Base-by-base conservation (phyloP, 2,113 vertebrate genomes). In the Tretioscincus oriximinensis region DNA sequence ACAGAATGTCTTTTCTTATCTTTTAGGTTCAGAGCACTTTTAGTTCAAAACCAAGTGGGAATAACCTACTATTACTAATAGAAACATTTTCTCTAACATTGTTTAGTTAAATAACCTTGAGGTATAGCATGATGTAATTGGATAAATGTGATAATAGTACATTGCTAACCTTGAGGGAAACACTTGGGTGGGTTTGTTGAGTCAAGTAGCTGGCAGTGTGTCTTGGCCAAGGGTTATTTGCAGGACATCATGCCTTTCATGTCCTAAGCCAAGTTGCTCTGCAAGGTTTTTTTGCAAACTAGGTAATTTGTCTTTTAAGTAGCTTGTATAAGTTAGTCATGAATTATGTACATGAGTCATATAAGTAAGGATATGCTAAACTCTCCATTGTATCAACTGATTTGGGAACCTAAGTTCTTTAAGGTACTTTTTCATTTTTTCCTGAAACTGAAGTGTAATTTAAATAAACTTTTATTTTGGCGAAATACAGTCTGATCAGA, bases 101-200 rank as follows among this genome's bases (percentile, higher is more conserved):
- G 11, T 76, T 86, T 89, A 88, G 58, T 18, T 73, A 81, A 86
- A 41, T 85, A 80, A 31, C 16, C 26, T 76, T 11, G 12, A 73
- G 35, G 0, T 84, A 35, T 49, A 35, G 66, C 63, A 6, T 0
- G 0, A 73, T 78, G 10, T 8, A 77, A 31, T 77, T 24, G 22
- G 16, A 29, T 76, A 76, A 68, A 63, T 77, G 63, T 81, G 64
- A 83, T 81, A 76, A 76, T 77, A 41, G 78, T 72, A 49, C 45
- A 9, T 73, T 49, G 31, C 22, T 61, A 67, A 76, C 35, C 80
- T 5, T 0, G 1, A 67, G 20, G 29, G 74, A 81, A 4, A 54
- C 54, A 47, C 54, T 68, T 31, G 73, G 66, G 60, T 7, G 29
- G 54, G 45, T 51, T 77, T 31, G 74, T 64, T 77, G 66, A 82